A percentile compares a stretch with the other conserved stretches of the same genome.
phyloP scores from a whole-genome alignment of 2,888 invertebrate species.

The Hirudinaria manillensis region DNA sequence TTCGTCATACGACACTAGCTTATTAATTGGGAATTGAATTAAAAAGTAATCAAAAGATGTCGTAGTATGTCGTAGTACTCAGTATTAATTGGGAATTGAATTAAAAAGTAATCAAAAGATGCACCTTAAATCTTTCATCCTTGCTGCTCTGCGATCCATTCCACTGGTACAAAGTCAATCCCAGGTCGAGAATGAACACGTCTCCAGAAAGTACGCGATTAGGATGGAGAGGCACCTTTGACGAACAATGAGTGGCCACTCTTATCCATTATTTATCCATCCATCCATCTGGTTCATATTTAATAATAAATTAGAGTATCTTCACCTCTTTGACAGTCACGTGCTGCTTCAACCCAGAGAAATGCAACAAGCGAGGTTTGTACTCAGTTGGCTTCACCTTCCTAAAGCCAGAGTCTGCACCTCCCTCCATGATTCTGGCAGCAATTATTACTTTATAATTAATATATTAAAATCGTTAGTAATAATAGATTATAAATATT shows the following conservation, averaged over 20 bases:
- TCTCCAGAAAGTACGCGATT: conserved; percentile 19
- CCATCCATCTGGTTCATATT: too few relatives aligned
- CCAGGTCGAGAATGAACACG: conserved; percentile 30
- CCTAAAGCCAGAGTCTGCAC: conserved; percentile 51
- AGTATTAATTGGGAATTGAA: too few relatives aligned
- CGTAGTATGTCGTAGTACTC: too few relatives aligned
- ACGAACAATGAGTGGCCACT: too few relatives aligned
- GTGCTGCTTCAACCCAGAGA: conserved; percentile 43
- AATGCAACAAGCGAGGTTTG: conserved; percentile 47
- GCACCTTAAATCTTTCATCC: conserved; percentile 48
- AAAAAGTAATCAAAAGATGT: too few relatives aligned
- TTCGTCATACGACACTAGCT: too few relatives aligned
- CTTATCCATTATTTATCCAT: too few relatives aligned
- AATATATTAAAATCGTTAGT: neutral
- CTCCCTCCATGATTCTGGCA: conserved; percentile 49
- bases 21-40: too few relatives aligned
- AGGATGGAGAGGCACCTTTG: conserved; percentile 26
- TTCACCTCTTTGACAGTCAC: conserved; percentile 48
- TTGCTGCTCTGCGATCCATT: conserved; percentile 49
- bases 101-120: too few relatives aligned
- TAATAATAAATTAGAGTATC: too few relatives aligned
- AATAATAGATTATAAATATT: neutral
- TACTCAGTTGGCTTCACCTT: conserved; percentile 50
- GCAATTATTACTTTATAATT: neutral
- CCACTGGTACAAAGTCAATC: conserved; percentile 48